Conservation (phyloP, 2,113 vertebrate species). For the Trichechus manatus region DNA sequence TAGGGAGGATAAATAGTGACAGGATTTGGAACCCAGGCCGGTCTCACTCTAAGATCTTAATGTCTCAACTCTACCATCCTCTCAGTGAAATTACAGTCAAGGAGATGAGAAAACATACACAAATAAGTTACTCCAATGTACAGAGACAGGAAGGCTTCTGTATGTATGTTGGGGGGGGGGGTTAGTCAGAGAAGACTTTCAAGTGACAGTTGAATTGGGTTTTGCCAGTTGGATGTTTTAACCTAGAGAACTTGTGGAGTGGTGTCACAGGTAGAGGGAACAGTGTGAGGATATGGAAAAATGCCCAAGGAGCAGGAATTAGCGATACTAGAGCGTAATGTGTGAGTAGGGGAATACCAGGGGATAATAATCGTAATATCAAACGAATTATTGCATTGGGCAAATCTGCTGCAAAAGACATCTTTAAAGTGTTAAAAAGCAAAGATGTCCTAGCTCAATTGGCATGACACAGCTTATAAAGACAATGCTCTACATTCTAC, state of each 20-base stretch:
- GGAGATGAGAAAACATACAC: neutral
- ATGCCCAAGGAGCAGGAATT: neutral
- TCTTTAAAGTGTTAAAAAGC: neutral
- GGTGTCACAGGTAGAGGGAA: neutral
- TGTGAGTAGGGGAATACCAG: neutral
- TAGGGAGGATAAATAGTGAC: neutral
- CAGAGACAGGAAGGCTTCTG: conserved; percentile 1
- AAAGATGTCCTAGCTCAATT: too few species aligned
- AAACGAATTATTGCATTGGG: neutral
- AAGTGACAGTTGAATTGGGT: neutral
- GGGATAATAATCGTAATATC: neutral
- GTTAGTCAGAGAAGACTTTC: conserved; percentile 2
- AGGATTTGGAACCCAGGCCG: neutral
- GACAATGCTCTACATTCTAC: too few species aligned
- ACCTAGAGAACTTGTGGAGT: neutral
- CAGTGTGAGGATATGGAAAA: neutral
- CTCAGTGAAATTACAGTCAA: neutral
- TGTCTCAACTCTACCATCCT: neutral
- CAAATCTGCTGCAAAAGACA: neutral
- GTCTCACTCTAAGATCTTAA: neutral
- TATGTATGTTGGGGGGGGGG: neutral
- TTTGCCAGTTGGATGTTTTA: neutral
- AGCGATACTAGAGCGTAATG: neutral
- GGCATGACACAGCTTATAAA: too few species aligned
- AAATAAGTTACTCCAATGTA: neutral